These are phyloP conservation scores for Neelides sp. DNA, from an alignment of 1,140 invertebrate genomes.

Conservation along the genomic window DNA sequence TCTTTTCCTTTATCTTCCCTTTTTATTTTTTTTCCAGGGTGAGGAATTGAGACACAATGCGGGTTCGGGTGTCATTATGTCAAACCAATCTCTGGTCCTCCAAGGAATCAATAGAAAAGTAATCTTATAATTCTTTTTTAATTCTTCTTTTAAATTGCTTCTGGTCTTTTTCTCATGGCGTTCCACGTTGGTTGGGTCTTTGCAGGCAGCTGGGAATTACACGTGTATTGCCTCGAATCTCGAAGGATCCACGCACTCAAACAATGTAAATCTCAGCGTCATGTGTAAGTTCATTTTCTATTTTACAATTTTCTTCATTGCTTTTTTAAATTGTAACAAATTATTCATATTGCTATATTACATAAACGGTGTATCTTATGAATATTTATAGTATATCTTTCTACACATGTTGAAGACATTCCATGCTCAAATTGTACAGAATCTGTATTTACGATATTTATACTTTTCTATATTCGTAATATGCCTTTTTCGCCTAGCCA, in stretches of 20 bases:
- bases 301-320: not conserved
- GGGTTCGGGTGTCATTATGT: slow-evolving; percentile 36
- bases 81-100: slow-evolving; percentile 35
- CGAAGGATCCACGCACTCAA: slow-evolving; percentile 20
- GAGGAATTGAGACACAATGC: slow-evolving; percentile 38
- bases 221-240: slow-evolving; percentile 26
- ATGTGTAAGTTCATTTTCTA: slow-evolving; percentile 26
- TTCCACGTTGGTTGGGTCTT: too few species aligned
- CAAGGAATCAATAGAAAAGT: slow-evolving; percentile 32
- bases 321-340: not conserved
- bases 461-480: too few species aligned
- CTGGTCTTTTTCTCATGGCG: too few species aligned
- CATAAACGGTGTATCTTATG: not conserved
- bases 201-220: slow-evolving; percentile 29
- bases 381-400: not conserved
- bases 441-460: not conserved
- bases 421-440: not conserved
- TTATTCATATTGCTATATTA: not conserved
- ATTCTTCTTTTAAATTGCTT: too few species aligned
- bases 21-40: slow-evolving; percentile 28
- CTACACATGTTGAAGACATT: not conserved
- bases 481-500: too few species aligned
- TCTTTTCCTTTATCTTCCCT: not conserved
- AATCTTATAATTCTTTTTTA: too few species aligned
- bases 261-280: slow-evolving; percentile 26